Percentiles rank a stretch among this genome's conserved stretches.
These are phyloP conservation scores for Carterocephalus palaemon DNA, from an alignment of 2,888 invertebrate genomes.

Conservation along the genomic window DNA sequence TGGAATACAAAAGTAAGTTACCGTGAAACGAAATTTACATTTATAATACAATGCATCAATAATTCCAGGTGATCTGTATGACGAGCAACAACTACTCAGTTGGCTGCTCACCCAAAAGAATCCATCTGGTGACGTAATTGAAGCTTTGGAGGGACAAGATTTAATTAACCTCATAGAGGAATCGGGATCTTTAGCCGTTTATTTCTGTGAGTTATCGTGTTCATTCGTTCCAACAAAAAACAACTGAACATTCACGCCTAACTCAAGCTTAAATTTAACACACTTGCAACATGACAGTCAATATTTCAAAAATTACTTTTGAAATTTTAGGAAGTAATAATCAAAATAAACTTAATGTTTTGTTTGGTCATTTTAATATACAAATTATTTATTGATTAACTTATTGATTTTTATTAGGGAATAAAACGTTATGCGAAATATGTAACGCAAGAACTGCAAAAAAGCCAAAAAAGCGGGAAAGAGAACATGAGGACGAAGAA, in stretches of 20 bases:
- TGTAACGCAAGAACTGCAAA: conserved; percentile 86
- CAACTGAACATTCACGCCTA: not conserved
- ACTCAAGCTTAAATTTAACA: not conserved
- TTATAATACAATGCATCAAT: not conserved
- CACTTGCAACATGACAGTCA: not conserved
- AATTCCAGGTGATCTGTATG: conserved; percentile 86
- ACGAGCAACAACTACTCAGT: conserved; percentile 91
- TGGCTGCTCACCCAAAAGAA: conserved; percentile 96
- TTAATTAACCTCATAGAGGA: conserved; percentile 86
- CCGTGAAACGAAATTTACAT: no score
- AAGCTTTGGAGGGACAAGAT: conserved; percentile 90
- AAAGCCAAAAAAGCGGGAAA: conserved; percentile 83
- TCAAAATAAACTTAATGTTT: no score
- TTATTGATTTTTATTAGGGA: conserved; percentile 83
- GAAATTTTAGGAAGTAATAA: not conserved
- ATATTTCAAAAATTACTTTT: no score
- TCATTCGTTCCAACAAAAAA: not conserved
- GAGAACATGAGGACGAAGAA: conserved; percentile 68
- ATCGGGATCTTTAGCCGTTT: conserved; percentile 90
- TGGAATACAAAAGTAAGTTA: no score
- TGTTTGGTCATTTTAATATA: no score
- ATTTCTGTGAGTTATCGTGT: conserved; percentile 88
- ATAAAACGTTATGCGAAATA: conserved; percentile 92
- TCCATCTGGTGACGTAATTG: conserved; percentile 93
- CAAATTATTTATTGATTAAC: conserved; percentile 39